Evolutionary conservation across 1,140 invertebrate genomes (phyloP), one percentile per base, ranked within the genome.

Genomic region (Rhyzopertha dominica): DNA sequence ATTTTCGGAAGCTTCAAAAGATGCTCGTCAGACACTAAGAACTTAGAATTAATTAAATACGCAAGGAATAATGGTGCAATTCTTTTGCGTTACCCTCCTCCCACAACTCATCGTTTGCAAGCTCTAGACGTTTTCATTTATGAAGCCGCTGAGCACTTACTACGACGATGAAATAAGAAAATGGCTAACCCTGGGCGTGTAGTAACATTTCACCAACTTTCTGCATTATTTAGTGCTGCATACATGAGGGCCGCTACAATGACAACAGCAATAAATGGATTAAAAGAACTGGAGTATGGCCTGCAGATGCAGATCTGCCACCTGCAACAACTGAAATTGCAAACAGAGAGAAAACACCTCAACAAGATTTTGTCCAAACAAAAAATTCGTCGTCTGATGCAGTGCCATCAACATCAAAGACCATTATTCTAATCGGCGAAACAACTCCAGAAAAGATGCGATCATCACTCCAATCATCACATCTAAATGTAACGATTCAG

Each of bases 31-130:
- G 10, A 60, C 42, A 54, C 49, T 1, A 53, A 44, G 43, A 48
- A 50, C 48, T 25, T 66, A 4, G 50, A 60, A 31, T 31, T 60
- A 4, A 46, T 63, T 32, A 32, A 53, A 34, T 37, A 51, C 3
- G 59, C 61, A 14, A 42, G 54, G 28, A 47, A 65, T 26, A 58
- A 62, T 53, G 48, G 55, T 14, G 49, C n/a, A n/a, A n/a, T 65
- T 13, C 43, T 66, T 20, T 31, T 66, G 12, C 59, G 53, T 25
- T 49, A 61, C 40, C 61, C 35, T 16, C 60, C 61, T 31, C 61
- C 63, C 34, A 56, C 50, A 42, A 61, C 58, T n/a, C 66, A 70
- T 43, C 55, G 59, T 44, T 41, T 70, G n/a, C 67, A 70, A 48
- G 63, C 61, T 17, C 39, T 68, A 14, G 68, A 70, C 53, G 58